Percentiles rank a stretch among this genome's conserved stretches.
Conservation (phyloP, 2,888 invertebrate species). For the Osmoderma eremita region DNA sequence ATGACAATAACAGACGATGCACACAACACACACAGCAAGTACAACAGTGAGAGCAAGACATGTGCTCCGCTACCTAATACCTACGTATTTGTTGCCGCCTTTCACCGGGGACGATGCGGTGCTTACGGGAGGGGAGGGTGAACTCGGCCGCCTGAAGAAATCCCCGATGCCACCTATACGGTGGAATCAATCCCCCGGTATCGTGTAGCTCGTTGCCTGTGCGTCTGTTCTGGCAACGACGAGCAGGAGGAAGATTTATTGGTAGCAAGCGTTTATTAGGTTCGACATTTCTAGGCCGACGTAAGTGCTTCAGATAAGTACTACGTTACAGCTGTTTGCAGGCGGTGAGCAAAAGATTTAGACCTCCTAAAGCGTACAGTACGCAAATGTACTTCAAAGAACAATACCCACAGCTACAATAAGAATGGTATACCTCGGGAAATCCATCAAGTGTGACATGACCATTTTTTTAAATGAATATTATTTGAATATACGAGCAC, state of each 20-base stretch:
- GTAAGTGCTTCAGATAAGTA: neutral
- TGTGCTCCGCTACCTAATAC: slow-evolving; percentile 37
- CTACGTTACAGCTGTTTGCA: no score
- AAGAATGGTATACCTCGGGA: no score
- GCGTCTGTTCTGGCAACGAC: no score
- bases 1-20: slow-evolving; percentile 31
- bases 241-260: neutral
- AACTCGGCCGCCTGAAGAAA: slow-evolving; percentile 4
- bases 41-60: slow-evolving; percentile 35
- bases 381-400: no score
- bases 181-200: slow-evolving; percentile 3
- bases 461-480: no score
- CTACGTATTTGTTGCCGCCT: slow-evolving; percentile 37
- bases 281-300: slow-evolving; percentile 8
- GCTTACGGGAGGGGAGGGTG: slow-evolving; percentile 14
- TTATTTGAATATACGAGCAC: no score
- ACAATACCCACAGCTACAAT: no score
- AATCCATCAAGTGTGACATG: no score
- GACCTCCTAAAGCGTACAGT: no score
- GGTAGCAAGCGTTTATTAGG: neutral
- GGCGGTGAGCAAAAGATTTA: no score
- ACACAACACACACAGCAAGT: neutral
- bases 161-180: slow-evolving; percentile 7
- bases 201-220: neutral
- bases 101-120: slow-evolving; percentile 32